Percentiles rank a stretch among this genome's conserved stretches.
phyloP scores from a whole-genome alignment of 1,140 invertebrate genomes.

The Eumaeus atala region DNA sequence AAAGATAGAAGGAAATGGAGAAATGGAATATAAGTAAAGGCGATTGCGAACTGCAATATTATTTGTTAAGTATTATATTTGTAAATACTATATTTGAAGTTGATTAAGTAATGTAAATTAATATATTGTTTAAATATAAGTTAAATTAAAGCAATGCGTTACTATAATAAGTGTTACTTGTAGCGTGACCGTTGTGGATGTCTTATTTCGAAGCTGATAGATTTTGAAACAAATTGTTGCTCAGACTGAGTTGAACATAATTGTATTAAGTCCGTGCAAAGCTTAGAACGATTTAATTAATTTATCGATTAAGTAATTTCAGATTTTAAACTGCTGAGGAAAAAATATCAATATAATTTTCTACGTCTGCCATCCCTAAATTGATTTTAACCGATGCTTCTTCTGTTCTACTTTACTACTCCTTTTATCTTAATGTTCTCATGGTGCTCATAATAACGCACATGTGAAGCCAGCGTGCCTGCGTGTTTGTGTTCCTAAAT shows the following conservation, averaged over 20 bases:
- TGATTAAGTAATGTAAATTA: constrained; percentile 49
- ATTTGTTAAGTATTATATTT: constrained; percentile 64
- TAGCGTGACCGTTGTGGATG: constrained; percentile 25
- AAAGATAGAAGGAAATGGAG: constrained; percentile 33
- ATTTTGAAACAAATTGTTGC: not conserved
- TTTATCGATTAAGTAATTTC: too few relatives aligned
- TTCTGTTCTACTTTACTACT: not conserved
- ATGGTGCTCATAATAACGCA: constrained; percentile 3
- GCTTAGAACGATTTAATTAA: not conserved
- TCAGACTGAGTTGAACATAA: not conserved
- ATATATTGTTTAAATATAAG: constrained; percentile 45
- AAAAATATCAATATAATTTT: not conserved
- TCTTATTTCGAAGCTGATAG: constrained; percentile 13
- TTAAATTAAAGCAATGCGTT: constrained; percentile 60
- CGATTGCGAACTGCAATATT: constrained; percentile 69
- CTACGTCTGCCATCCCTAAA: not conserved
- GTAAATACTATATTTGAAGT: constrained; percentile 44
- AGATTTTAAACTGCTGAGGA: not conserved
- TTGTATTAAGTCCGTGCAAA: not conserved
- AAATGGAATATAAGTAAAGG: constrained; percentile 36
- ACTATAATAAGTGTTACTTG: constrained; percentile 60
- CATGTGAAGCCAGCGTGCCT: not conserved
- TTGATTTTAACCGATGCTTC: not conserved
- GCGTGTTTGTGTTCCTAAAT: constrained; percentile 3
- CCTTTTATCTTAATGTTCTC: constrained; percentile 2